phyloP scores from a whole-genome alignment of 1,140 invertebrate genomes.

The Drosophila guanche region DNA sequence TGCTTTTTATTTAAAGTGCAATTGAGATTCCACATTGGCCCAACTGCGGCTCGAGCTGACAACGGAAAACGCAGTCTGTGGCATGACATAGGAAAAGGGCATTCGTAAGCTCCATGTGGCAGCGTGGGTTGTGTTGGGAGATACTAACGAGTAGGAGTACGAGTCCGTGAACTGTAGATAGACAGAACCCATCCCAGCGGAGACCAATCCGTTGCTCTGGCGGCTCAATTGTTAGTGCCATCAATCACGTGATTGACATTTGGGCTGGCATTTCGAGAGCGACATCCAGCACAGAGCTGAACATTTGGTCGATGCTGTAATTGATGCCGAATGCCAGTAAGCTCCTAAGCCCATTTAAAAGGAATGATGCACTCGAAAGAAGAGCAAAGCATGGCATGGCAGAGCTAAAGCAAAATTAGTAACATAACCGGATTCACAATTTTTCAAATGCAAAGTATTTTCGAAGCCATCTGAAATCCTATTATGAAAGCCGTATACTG shows the following conservation, averaged over 20 bases:
- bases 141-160: constrained; percentile 23
- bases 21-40: constrained; percentile 62
- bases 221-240: constrained; percentile 71
- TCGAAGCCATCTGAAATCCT: constrained; percentile 27
- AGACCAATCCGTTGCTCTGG: constrained; percentile 35
- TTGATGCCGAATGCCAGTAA: constrained; percentile 46
- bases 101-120: neutral
- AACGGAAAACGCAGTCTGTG: constrained; percentile 56
- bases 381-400: neutral
- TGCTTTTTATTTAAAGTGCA: constrained; percentile 22
- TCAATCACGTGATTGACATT: constrained; percentile 74
- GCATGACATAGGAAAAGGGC: constrained; percentile 44
- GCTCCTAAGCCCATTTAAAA: neutral
- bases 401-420: constrained; percentile 52
- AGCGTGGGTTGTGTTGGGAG: neutral
- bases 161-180: neutral
- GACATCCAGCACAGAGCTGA: constrained; percentile 30
- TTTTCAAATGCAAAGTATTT: constrained; percentile 74
- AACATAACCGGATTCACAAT: constrained; percentile 74
- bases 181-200: constrained; percentile 1
- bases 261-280: constrained; percentile 44
- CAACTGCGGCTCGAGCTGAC: constrained; percentile 62
- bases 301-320: constrained; percentile 51
- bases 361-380: constrained; percentile 3
- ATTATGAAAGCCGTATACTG: constrained; percentile 12